Conservation (phyloP, 2,888 invertebrate genomes). For the Himalopsyche japonica region DNA sequence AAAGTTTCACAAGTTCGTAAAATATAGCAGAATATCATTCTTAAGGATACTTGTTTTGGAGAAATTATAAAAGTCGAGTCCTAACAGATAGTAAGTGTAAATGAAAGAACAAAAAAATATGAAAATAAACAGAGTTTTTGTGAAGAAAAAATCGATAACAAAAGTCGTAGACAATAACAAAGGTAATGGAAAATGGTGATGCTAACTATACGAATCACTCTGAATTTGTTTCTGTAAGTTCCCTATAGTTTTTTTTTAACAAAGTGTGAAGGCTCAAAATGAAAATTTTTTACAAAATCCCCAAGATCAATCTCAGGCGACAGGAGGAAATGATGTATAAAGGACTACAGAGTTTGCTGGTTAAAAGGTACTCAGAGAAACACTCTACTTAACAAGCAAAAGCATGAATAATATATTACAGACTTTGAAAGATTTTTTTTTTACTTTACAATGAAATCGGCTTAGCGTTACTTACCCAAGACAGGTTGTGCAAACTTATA, state of each 20-base stretch:
- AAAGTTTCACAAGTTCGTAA: too few species aligned
- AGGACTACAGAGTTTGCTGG: conserved; percentile 9
- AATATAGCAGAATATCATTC: too few species aligned
- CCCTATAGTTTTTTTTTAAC: background rate
- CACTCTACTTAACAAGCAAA: conserved; percentile 1
- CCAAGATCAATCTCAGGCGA: conserved; percentile 34
- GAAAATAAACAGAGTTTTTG: too few species aligned
- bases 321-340: conserved; percentile 31
- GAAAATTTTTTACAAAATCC: background rate
- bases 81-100: too few species aligned
- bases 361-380: background rate
- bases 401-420: background rate
- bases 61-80: too few species aligned
- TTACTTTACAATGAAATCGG: background rate
- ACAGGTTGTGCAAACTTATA: background rate
- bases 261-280: background rate
- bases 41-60: too few species aligned
- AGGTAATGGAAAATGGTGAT: too few species aligned
- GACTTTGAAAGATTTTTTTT: conserved; percentile 1
- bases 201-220: too few species aligned
- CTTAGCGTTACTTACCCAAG: background rate
- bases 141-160: too few species aligned
- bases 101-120: too few species aligned
- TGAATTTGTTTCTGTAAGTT: background rate
- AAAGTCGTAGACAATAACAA: too few species aligned